Base-by-base conservation (phyloP, 2,888 invertebrate species). In the Rosalia funebris region DNA sequence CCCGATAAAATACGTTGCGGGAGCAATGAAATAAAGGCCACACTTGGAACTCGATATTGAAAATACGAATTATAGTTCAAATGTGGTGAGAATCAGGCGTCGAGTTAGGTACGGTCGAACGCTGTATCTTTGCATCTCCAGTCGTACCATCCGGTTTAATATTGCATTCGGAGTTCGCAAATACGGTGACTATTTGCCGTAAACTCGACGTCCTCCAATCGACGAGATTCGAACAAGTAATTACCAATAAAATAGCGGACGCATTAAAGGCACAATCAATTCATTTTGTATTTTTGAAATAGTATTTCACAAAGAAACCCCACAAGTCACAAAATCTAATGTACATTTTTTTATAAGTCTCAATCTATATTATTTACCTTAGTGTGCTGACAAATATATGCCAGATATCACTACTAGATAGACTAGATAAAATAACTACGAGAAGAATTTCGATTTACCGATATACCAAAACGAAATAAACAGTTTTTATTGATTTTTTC, bases 21-120 rank as follows among this genome's bases (percentile, higher is more conserved):
- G 46, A 37, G 47, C 42, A 53, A 41, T 54, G 57, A 60, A 60
- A 63, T 48, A 58, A 45, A 46, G 58, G 53, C 45, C 60, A 11
- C 52, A 46, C 53, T 44, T 45, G 60, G 56, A 63, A 48, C 52
- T 50, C 61, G 39, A 61, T 65, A 65, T 55, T 48, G 62, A 62
- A 65, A 59, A 62, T 57, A 57, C 20, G 59, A 64, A 55, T 57
- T 59, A 47, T 36, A 19, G 46, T 32, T 56, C 10, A 31, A 41
- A 41, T 41, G 47, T 36, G 55, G 41, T 32, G 50, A 45, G 15
- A 14, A 36, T 17, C 39, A 14, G 34, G n/a, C n/a, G n/a, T 42
- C 37, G 12, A 46, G 46, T 52, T 14, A 25, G 15, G 48, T 5
- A 16, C 52, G 39, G 41, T 53, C 1, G 32, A 14, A n/a, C 34